Conservation (phyloP, 2,888 invertebrate species). For the Uloborus plumipes region DNA sequence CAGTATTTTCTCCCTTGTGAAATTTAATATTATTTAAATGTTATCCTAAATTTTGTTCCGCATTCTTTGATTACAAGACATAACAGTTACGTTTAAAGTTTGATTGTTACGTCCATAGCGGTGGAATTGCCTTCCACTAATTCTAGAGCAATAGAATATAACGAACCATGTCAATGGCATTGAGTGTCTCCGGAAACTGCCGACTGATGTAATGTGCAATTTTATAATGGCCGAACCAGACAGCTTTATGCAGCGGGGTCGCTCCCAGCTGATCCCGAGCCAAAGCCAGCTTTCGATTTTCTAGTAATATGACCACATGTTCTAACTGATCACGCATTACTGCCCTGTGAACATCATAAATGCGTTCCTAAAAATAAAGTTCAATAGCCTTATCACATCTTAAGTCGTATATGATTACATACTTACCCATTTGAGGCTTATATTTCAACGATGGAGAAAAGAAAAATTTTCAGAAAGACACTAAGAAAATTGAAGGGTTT, state of each 20-base stretch:
- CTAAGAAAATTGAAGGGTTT: too few species aligned
- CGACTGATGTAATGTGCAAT: slow-evolving; percentile 71
- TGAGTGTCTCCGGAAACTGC: slow-evolving; percentile 71
- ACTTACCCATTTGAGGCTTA: too few species aligned
- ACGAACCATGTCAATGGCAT: slow-evolving; percentile 71
- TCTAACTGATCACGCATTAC: slow-evolving; percentile 73
- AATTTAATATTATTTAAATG: too few species aligned
- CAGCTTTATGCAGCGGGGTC: slow-evolving; percentile 70
- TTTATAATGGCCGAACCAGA: slow-evolving; percentile 71
- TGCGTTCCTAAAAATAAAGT: slow-evolving; percentile 69
- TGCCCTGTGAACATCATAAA: slow-evolving; percentile 71
- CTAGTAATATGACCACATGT: slow-evolving; percentile 72
- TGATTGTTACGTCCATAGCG: too few species aligned
- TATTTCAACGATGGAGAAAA: too few species aligned
- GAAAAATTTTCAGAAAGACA: too few species aligned
- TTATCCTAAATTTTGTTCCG: too few species aligned
- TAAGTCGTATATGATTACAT: neutral
- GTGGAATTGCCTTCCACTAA: too few species aligned
- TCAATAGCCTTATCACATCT: too few species aligned
- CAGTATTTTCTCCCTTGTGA: too few species aligned
- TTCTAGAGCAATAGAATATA: neutral
- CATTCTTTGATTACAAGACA: too few species aligned
- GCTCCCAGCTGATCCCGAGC: slow-evolving; percentile 70
- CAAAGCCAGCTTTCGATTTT: slow-evolving; percentile 72
- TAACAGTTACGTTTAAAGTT: too few species aligned